A percentile compares a stretch with the other conserved stretches of the same genome.
Evolutionary conservation across 2,113 vertebrate genomes (phyloP).

Genomic region (Phoxinus phoxinus): DNA sequence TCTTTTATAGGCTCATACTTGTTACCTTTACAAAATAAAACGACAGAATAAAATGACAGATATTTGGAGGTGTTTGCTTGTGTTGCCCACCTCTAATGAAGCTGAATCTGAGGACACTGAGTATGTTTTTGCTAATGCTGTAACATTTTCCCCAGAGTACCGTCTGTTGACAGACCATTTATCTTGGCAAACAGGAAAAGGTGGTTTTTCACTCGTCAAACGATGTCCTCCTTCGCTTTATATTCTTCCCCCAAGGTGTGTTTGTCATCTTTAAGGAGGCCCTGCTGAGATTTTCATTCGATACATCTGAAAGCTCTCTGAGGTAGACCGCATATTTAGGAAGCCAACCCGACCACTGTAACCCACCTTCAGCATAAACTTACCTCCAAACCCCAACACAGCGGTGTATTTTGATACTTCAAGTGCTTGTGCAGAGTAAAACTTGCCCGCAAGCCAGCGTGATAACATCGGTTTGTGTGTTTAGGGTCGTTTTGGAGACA

Average conservation of each 20-base stretch:
- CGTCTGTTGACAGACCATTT: constrained; percentile 46
- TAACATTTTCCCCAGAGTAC: constrained; percentile 12
- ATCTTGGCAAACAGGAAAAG: constrained; percentile 46
- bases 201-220: constrained; percentile 25
- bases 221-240: background rate
- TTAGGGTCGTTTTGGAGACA: background rate
- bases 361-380: constrained; percentile 11
- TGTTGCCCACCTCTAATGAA: background rate
- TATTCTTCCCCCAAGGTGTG: constrained; percentile 32
- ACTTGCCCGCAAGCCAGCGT: constrained; percentile 11
- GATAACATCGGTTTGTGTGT: constrained; percentile 11
- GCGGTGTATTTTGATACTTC: background rate
- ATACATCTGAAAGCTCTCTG: constrained; percentile 39
- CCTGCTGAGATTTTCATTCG: constrained; percentile 48
- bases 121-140: constrained; percentile 43
- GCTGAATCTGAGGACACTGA: background rate
- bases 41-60: background rate
- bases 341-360: background rate
- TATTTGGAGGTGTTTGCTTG: background rate
- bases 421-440: background rate
- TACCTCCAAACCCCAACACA: constrained; percentile 8
- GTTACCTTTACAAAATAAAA: constrained; percentile 37
- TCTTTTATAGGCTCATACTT: constrained; percentile 39
- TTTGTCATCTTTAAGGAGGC: constrained; percentile 48
- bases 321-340: constrained; percentile 40